Base-by-base conservation (phyloP, 1,140 invertebrate species). In the Zaprionus davidi region DNA sequence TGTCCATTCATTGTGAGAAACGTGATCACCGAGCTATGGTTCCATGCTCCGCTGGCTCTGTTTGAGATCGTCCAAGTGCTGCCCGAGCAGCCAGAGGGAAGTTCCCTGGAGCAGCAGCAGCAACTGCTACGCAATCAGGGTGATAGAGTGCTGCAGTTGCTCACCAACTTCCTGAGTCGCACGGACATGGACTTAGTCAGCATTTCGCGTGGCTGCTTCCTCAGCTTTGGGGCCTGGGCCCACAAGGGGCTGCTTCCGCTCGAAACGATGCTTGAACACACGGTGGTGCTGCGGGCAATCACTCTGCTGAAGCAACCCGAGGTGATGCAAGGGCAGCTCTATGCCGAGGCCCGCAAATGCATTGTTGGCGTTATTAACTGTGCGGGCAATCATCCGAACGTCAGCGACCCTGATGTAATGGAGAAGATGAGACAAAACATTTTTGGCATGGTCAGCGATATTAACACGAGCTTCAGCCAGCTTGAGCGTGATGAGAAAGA, bases 301-400 rank as follows among this genome's bases (percentile, higher is more conserved):
- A 1, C 3, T 3, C 20, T 51, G 20, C 11, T 51, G 11, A 0
- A 24, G 20, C 11, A 24, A 4, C 46, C 46, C 9, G 1, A 51
- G 11, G 1, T 12, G 11, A 3, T 24, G 20, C 20, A 24, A 5
- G 2, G 46, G 0, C 20, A 22, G 3, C 46, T 51, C 20, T 51
- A 24, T 5, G 20, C 11, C 46, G 46, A 51, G 1, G 46, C 46
- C 20, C 5, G 17, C 12, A n/a, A 24, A 1, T 51, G 46, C 46
- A 0, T 51, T 11, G 11, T 20, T 24, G 20, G 17, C 11, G 1
- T 51, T 5, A 51, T 51, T 20, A 24, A 9, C 11, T 24, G 11
- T 24, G 2, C 4, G 46, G 4, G 6, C 2, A n/a, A n/a, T 51
- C 1, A 17, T 9, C n/a, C 41, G 1, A 0, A 9, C n/a, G 0